phyloP scores from a whole-genome alignment of 2,113 vertebrate species.

The Mastomys coucha region DNA sequence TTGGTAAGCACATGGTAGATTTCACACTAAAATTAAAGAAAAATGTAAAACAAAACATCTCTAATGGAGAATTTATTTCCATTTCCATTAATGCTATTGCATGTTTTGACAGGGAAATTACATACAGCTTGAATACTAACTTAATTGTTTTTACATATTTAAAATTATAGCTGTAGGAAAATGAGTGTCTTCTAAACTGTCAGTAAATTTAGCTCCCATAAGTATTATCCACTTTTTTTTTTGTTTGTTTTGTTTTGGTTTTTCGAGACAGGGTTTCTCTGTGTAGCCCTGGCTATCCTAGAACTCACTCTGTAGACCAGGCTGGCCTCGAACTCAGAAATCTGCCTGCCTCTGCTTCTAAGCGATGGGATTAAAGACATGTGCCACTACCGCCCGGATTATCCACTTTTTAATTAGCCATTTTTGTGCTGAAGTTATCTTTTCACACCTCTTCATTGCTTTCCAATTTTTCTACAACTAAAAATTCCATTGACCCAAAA shows the following conservation, averaged over 20 bases:
- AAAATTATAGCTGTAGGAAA: conserved; percentile 49
- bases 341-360: too few relatives aligned
- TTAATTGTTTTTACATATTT: conserved; percentile 37
- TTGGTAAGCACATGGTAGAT: conserved; percentile 22
- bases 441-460: conserved; percentile 55
- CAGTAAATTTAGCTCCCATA: conserved; percentile 1
- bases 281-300: too few relatives aligned
- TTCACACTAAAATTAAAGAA: conserved; percentile 9
- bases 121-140: conserved; percentile 40
- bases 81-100: conserved; percentile 54
- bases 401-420: conserved; percentile 22
- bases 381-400: neutral
- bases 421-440: conserved; percentile 34
- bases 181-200: conserved; percentile 27
- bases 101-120: conserved; percentile 44
- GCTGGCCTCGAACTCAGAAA: too few relatives aligned
- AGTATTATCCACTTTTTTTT: neutral
- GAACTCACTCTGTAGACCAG: too few relatives aligned
- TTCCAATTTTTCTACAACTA: conserved; percentile 54
- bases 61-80: conserved; percentile 1
- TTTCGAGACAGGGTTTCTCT: too few relatives aligned
- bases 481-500: conserved; percentile 38
- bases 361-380: too few relatives aligned
- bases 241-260: too few relatives aligned
- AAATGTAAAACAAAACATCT: conserved; percentile 30